A percentile compares a stretch with the other conserved stretches of the same genome.
These are phyloP conservation scores for Cyclina sinensis DNA, from an alignment of 1,140 invertebrate genomes.

Conservation along the genomic window DNA sequence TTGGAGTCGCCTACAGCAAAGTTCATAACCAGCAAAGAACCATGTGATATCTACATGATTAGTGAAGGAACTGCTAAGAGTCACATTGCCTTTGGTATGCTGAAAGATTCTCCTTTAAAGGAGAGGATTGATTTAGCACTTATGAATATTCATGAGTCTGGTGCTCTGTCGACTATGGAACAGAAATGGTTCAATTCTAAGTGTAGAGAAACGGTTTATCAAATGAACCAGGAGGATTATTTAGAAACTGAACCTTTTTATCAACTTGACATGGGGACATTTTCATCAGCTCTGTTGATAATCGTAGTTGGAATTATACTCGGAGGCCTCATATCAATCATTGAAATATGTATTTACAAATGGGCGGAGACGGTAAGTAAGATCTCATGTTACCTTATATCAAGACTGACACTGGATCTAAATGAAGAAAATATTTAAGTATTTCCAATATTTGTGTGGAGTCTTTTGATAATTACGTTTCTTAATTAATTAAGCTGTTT, in stretches of 20 bases:
- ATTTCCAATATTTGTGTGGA: neutral
- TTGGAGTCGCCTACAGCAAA: slow-evolving; percentile 94
- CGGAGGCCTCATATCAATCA: slow-evolving; percentile 69
- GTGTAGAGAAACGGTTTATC: slow-evolving; percentile 62
- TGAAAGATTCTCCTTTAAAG: slow-evolving; percentile 10
- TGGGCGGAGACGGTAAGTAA: slow-evolving; percentile 70
- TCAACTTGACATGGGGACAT: slow-evolving; percentile 72
- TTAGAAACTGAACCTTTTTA: slow-evolving; percentile 33
- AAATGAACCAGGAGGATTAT: neutral
- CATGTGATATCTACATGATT: slow-evolving; percentile 75
- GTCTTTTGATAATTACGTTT: neutral
- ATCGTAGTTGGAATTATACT: slow-evolving; percentile 71
- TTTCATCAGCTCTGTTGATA: slow-evolving; percentile 77
- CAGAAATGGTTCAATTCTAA: slow-evolving; percentile 74
- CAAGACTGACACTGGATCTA: neutral
- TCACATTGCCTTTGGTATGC: slow-evolving; percentile 66
- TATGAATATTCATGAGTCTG: slow-evolving; percentile 68
- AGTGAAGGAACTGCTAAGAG: slow-evolving; percentile 59
- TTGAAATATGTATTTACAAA: slow-evolving; percentile 75
- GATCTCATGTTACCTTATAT: neutral
- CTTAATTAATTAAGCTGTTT: no score
- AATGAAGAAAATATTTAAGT: neutral
- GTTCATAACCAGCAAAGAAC: slow-evolving; percentile 59
- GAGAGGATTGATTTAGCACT: slow-evolving; percentile 63
- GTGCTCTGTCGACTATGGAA: slow-evolving; percentile 66